These are phyloP conservation scores for Plemyria rubiginata DNA, from an alignment of 2,888 invertebrate species.

Conservation along the genomic window DNA sequence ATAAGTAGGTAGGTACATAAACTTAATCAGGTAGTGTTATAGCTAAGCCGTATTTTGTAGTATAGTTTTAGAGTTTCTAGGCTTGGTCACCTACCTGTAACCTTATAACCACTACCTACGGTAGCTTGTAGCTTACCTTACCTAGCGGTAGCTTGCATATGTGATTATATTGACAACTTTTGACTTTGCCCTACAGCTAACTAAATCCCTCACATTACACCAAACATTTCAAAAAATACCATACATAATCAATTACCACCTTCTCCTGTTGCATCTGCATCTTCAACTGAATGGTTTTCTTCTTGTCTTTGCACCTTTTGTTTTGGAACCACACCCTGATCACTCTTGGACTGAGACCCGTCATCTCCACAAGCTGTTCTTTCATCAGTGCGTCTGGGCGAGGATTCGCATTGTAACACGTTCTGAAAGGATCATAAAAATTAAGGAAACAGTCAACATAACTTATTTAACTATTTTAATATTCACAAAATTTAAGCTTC, in stretches of 20 bases:
- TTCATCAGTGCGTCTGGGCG: constrained; percentile 99
- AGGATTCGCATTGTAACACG: constrained; percentile 98
- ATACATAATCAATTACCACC: constrained; percentile 84
- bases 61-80: no score
- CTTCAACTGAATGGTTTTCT: constrained; percentile 98
- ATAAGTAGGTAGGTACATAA: no score
- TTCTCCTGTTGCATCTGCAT: constrained; percentile 99
- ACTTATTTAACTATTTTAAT: no score
- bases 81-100: no score
- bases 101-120: no score
- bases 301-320: constrained; percentile 98
- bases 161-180: background rate
- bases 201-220: constrained; percentile 9
- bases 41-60: no score
- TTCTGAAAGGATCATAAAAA: constrained; percentile 74
- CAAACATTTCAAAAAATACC: constrained; percentile 34
- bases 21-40: no score
- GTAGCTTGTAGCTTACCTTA: no score
- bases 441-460: background rate
- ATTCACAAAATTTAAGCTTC: no score
- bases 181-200: background rate
- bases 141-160: background rate
- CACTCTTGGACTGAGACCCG: constrained; percentile 97
- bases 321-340: constrained; percentile 99
- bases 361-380: constrained; percentile 99